Percentiles rank a stretch among this genome's conserved stretches.
phyloP scores from a whole-genome alignment of 2,797 vertebrate genomes.

The Mustela erminea region DNA sequence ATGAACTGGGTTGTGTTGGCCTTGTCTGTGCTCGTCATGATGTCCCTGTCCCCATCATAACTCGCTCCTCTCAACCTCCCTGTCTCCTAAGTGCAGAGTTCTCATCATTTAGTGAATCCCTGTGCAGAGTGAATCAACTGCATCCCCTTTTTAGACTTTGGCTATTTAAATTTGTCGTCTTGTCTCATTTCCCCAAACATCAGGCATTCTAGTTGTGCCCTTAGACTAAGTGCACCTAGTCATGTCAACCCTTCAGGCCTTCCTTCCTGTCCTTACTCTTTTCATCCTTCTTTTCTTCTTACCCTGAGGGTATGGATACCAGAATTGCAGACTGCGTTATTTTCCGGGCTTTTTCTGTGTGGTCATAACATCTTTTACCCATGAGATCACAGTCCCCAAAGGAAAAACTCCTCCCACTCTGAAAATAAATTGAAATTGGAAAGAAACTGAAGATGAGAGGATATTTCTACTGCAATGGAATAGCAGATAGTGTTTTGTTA shows the following conservation, averaged over 20 bases:
- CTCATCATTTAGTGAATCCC: not conserved
- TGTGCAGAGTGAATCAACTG: not conserved
- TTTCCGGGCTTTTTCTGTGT: not conserved
- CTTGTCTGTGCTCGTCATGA: not conserved
- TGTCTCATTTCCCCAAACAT: not conserved
- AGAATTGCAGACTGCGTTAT: not conserved
- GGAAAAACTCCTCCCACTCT: not conserved
- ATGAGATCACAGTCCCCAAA: not conserved
- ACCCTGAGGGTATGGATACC: not conserved
- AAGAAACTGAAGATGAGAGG: not conserved
- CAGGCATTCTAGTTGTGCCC: not conserved
- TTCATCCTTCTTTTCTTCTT: not conserved
- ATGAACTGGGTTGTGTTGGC: not conserved
- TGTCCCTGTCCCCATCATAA: not conserved
- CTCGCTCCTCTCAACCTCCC: not conserved
- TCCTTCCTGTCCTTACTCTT: constrained; percentile 10
- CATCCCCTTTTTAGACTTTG: not conserved
- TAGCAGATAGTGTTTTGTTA: not conserved
- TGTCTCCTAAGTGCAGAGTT: not conserved
- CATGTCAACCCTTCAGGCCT: not conserved
- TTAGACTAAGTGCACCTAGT: not conserved
- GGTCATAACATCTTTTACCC: not conserved
- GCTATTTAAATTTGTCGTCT: not conserved
- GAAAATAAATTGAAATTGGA: not conserved
- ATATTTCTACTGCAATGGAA: not conserved